Percentiles rank a stretch among this genome's conserved stretches.
These are phyloP conservation scores for Alca torda DNA, from an alignment of 2,797 vertebrate species.

Conservation along the genomic window DNA sequence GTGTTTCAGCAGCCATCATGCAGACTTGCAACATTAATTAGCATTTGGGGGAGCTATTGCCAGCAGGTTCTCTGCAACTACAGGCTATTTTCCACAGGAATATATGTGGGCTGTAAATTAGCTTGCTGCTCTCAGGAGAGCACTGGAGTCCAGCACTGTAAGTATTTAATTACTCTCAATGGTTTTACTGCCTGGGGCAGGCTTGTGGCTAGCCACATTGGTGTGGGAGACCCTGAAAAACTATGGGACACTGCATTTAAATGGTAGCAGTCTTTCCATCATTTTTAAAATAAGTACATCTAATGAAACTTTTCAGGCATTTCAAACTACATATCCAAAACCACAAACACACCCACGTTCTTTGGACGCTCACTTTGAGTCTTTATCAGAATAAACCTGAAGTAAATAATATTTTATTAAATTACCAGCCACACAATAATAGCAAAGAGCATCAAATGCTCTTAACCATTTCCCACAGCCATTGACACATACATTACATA, in stretches of 20 bases:
- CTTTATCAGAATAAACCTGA: background rate
- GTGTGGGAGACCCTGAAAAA: background rate
- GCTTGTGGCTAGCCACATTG: background rate
- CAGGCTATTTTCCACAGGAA: background rate
- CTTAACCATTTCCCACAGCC: background rate
- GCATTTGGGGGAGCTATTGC: background rate
- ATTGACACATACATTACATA: background rate
- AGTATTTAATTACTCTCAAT: slow-evolving; percentile 16
- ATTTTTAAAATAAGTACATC: background rate
- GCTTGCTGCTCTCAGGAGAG: background rate
- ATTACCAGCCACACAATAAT: background rate
- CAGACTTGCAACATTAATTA: background rate
- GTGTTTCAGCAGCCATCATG: background rate
- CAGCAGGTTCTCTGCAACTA: background rate
- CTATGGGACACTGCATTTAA: background rate
- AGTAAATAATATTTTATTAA: background rate
- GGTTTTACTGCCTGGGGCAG: background rate
- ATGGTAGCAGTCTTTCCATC: background rate
- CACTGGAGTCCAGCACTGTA: background rate
- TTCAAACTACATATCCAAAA: background rate
- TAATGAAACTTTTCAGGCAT: background rate
- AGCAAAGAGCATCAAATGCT: background rate
- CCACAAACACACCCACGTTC: background rate
- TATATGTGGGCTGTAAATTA: background rate
- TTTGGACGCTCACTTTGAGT: background rate